A percentile compares a stretch with the other conserved stretches of the same genome.
These are phyloP conservation scores for Pogonophryne albipinna DNA, from an alignment of 2,797 vertebrate genomes.

Conservation along the genomic window DNA sequence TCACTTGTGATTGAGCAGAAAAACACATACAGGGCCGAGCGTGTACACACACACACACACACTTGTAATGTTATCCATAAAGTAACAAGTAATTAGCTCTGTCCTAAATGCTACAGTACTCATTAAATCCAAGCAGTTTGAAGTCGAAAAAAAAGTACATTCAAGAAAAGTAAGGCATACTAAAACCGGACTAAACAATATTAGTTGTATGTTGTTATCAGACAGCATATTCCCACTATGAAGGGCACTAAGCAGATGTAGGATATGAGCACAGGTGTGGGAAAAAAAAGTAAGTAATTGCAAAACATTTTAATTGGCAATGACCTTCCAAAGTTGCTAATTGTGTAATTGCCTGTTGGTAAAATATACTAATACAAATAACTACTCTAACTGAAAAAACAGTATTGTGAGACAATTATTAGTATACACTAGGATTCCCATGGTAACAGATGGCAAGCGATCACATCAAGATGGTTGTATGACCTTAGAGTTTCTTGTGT, in stretches of 20 bases:
- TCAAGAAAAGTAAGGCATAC: neutral
- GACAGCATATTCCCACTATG: neutral
- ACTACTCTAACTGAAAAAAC: neutral
- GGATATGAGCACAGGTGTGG: neutral
- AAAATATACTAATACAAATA: neutral
- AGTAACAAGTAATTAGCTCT: neutral
- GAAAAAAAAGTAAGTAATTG: neutral
- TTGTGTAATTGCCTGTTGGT: neutral
- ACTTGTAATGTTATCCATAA: constrained; percentile 3
- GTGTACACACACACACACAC: neutral
- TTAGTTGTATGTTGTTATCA: neutral
- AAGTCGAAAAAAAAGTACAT: neutral
- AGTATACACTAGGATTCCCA: neutral
- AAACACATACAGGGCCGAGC: constrained; percentile 19
- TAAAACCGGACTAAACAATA: neutral
- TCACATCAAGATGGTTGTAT: too few species aligned
- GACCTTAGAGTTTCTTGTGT: too few species aligned
- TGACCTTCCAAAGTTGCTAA: neutral
- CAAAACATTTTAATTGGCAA: neutral
- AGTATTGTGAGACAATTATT: neutral
- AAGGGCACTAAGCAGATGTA: neutral
- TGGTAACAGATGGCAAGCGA: too few species aligned
- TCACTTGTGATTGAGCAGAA: constrained; percentile 8
- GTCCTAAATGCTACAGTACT: neutral
- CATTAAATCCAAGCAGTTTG: neutral